Base-by-base conservation (phyloP, 2,797 vertebrate genomes). In the Iguana delicatissima region DNA sequence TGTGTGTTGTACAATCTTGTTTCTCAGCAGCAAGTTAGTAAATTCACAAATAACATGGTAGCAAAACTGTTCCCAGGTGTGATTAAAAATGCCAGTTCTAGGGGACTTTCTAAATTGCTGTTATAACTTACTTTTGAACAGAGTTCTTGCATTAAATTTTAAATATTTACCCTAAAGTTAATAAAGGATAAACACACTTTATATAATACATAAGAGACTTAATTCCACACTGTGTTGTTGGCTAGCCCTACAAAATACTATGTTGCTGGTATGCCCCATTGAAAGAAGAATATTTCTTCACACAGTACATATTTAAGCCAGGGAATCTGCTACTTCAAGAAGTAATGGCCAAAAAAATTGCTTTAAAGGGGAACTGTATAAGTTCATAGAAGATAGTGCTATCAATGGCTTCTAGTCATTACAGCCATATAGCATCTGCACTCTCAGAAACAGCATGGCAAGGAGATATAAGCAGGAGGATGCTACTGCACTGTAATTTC, bases 21-120 rank as follows among this genome's bases (percentile, higher is more conserved):
- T 26, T 52, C 59, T 29, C 32, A 89, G 74, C 18, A 64, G 57
- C 42, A 79, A 16, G 32, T 77, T 50, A 38, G 42, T 86, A 32
- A 86, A 72, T 50, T 89, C 46, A 77, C 88, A 89, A 67, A 84
- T 52, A 85, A 89, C 83, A 69, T 74, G 74, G 32, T 85, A 89
- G 46, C 59, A 79, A 57, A 90, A 73, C 89, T 88, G 42, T 16
- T 69, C 46, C 90, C 81, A 87, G 42, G 73, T 88, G 82, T 89
- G n/a, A 90, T 82, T 88, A 94, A 89, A 22, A 90, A 87, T 38
- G 42, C 3, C 35, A 3, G 4, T 62, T 85, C 76, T 69, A 91
- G 67, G 67, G 0, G 86, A 55, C 52, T 42, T 62, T 0, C 79
- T 69, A 0, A n/a, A 87, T 79, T 67, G 38, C 9, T 91, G 18